phyloP scores from a whole-genome alignment of 2,888 invertebrate species.

The Anoplius nigerrimus region DNA sequence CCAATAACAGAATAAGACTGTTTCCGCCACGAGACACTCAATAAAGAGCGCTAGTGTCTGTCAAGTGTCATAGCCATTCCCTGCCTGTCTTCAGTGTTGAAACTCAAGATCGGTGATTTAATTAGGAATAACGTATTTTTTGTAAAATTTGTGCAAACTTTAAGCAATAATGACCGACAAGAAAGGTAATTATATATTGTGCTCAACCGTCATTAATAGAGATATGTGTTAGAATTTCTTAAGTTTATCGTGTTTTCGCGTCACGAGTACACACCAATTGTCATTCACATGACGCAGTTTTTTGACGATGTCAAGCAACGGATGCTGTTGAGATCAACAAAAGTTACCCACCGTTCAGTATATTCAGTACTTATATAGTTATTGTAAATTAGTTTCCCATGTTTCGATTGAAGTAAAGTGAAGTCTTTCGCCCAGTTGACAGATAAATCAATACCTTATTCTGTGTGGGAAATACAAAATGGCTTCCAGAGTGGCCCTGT shows the following conservation, averaged over 20 bases:
- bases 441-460: slow-evolving; percentile 74
- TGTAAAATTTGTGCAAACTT: slow-evolving; percentile 64
- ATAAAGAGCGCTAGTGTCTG: slow-evolving; percentile 70
- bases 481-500: slow-evolving; percentile 64
- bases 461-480: slow-evolving; percentile 72
- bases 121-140: slow-evolving; percentile 63
- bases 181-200: slow-evolving; percentile 72
- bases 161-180: slow-evolving; percentile 75
- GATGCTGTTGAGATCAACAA: slow-evolving; percentile 40
- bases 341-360: slow-evolving; percentile 34
- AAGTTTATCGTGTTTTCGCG: slow-evolving; percentile 61
- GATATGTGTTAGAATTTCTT: slow-evolving; percentile 47
- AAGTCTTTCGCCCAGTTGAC: slow-evolving; percentile 64
- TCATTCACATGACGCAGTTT: slow-evolving; percentile 55
- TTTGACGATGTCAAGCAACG: slow-evolving; percentile 32
- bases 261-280: slow-evolving; percentile 59
- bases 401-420: slow-evolving; percentile 40
- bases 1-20: slow-evolving; percentile 31
- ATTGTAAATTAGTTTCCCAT: slow-evolving; percentile 14
- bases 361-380: slow-evolving; percentile 28
- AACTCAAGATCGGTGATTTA: slow-evolving; percentile 65
- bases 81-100: slow-evolving; percentile 63
- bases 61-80: slow-evolving; percentile 69
- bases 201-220: slow-evolving; percentile 45
- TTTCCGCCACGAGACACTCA: slow-evolving; percentile 56